phyloP scores from a whole-genome alignment of 2,888 invertebrate genomes.

The Didymodactylos carnosus region DNA sequence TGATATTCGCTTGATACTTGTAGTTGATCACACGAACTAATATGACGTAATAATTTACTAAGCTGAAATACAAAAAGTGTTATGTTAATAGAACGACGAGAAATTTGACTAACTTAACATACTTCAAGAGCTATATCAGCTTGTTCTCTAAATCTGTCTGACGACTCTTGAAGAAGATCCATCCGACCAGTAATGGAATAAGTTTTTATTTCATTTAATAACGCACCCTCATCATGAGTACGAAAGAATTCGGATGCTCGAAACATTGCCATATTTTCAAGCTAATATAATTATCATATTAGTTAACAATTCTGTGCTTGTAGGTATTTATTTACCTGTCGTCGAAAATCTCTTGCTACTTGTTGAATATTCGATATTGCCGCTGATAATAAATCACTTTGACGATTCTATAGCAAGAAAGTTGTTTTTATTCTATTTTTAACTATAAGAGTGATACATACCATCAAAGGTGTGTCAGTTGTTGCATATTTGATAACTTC shows the following conservation, averaged over 20 bases:
- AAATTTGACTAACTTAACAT: no score
- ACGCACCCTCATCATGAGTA: constrained; percentile 34
- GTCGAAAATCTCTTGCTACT: neutral
- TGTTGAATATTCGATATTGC: neutral
- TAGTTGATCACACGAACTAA: constrained; percentile 74
- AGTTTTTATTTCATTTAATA: constrained; percentile 47
- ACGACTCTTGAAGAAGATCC: constrained; percentile 72
- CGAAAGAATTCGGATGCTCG: constrained; percentile 56
- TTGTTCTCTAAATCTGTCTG: constrained; percentile 84
- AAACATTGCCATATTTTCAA: constrained; percentile 60
- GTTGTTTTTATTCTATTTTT: no score
- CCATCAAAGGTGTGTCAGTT: no score
- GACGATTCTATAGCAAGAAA: no score
- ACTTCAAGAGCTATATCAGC: constrained; percentile 96
- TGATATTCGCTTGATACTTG: constrained; percentile 89
- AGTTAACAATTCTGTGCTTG: no score
- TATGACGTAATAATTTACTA: constrained; percentile 81
- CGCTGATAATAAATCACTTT: neutral
- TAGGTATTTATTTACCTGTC: neutral
- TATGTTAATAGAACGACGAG: no score
- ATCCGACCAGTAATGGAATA: constrained; percentile 57
- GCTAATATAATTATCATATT: no score
- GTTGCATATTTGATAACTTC: neutral
- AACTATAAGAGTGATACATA: no score
- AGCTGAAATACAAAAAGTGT: constrained; percentile 47